Conservation (phyloP, 2,888 invertebrate species). For the Ashinkailepas kermadecensis region DNA sequence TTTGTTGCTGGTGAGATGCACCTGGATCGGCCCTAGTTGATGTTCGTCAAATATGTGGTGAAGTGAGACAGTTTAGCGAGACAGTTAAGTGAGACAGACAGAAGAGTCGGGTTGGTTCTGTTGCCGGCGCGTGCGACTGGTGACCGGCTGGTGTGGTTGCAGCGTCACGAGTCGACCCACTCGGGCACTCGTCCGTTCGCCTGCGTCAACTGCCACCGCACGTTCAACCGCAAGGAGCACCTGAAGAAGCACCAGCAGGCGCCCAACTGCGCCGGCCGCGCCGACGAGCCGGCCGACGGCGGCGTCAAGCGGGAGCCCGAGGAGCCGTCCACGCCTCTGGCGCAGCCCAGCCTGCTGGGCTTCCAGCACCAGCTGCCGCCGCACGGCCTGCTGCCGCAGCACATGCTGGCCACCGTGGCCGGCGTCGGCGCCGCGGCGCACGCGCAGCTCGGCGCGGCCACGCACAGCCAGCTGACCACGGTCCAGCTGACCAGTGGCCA, state of each 20-base stretch:
- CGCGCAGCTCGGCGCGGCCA: too few relatives aligned
- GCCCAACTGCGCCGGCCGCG: background rate
- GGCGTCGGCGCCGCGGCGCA: too few relatives aligned
- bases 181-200: slow-evolving; percentile 15
- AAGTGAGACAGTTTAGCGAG: too few relatives aligned
- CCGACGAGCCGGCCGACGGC: background rate
- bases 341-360: background rate
- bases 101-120: too few relatives aligned
- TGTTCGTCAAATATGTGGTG: too few relatives aligned
- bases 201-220: slow-evolving; percentile 2
- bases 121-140: too few relatives aligned
- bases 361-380: slow-evolving; percentile 5
- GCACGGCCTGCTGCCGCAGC: slow-evolving; percentile 7
- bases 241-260: slow-evolving; percentile 17
- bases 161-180: slow-evolving; percentile 22
- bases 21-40: too few relatives aligned
- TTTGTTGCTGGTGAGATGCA: too few relatives aligned
- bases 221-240: slow-evolving; percentile 23
- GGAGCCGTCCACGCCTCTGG: background rate
- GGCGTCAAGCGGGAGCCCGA: background rate
- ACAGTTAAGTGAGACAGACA: too few relatives aligned
- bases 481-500: too few relatives aligned
- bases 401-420: background rate
- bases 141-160: background rate
- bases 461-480: too few relatives aligned